A percentile compares a stretch with the other conserved stretches of the same genome.
phyloP scores from a whole-genome alignment of 2,113 vertebrate genomes.

The Paradoxurus hermaphroditus region DNA sequence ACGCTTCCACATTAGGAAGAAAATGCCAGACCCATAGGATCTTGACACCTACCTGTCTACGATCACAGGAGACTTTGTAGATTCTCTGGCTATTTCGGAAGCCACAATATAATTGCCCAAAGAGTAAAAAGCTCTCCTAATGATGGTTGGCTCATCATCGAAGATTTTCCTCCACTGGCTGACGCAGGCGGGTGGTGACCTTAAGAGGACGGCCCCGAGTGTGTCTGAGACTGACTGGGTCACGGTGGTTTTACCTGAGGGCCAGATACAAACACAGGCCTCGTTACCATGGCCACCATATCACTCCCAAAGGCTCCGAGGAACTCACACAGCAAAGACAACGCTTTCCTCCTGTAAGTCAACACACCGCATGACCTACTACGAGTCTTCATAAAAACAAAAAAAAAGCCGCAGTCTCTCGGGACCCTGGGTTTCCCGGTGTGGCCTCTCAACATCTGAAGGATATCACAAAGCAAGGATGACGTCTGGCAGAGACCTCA shows the following conservation, averaged over 20 bases:
- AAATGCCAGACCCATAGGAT: not conserved
- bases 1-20: not conserved
- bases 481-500: rapidly evolving
- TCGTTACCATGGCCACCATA: rapidly evolving
- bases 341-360: not conserved
- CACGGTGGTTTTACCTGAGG: conserved; percentile 93
- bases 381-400: no score
- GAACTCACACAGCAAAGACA: not conserved
- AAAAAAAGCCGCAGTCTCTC: not conserved
- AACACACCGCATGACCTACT: not conserved
- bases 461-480: rapidly evolving
- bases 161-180: conserved; percentile 89
- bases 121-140: conserved; percentile 94
- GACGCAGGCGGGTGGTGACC: conserved; percentile 89
- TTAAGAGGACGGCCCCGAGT: conserved; percentile 86
- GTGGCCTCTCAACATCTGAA: not conserved
- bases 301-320: rapidly evolving
- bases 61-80: conserved; percentile 86
- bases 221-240: conserved; percentile 86
- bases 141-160: conserved; percentile 88
- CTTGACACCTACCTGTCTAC: conserved; percentile 90
- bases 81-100: conserved; percentile 86
- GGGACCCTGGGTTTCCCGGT: not conserved
- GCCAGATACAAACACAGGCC: not conserved
- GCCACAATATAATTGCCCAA: conserved; percentile 94